Percentiles rank a stretch among this genome's conserved stretches.
These are phyloP conservation scores for Bufo gargarizans DNA, from an alignment of 2,113 vertebrate genomes.

Conservation along the genomic window DNA sequence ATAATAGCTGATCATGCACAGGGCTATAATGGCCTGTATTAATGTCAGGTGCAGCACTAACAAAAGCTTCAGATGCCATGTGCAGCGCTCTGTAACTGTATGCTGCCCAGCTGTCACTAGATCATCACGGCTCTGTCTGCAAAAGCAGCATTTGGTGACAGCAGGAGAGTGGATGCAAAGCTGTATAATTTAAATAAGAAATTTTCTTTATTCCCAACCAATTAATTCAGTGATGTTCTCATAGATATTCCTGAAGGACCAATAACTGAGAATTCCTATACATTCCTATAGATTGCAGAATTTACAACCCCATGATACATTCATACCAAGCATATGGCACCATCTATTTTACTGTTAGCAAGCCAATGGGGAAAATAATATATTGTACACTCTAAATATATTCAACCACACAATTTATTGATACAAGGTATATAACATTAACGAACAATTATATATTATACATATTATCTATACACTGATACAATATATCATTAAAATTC, in stretches of 20 bases:
- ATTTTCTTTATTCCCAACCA: neutral
- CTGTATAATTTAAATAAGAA: slow-evolving; percentile 15
- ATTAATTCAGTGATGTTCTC: slow-evolving; percentile 1
- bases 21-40: neutral
- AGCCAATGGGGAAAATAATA: neutral
- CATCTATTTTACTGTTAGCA: neutral
- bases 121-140: slow-evolving; percentile 7
- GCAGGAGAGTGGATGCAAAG: slow-evolving; percentile 27
- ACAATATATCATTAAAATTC: too few species aligned
- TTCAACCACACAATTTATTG: too few species aligned
- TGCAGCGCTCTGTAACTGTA: neutral
- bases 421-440: too few species aligned
- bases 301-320: neutral
- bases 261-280: neutral
- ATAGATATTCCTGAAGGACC: neutral
- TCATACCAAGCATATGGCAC: neutral
- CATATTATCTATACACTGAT: too few species aligned
- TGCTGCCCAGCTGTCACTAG: slow-evolving; percentile 32
- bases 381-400: too few species aligned
- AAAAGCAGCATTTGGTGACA: slow-evolving; percentile 42
- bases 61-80: neutral
- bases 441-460: too few species aligned
- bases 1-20: neutral
- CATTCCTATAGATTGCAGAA: neutral
- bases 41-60: neutral